Percentiles rank a stretch among this genome's conserved stretches.
Evolutionary conservation across 2,113 vertebrate genomes (phyloP).

Genomic region (Perccottus glenii): DNA sequence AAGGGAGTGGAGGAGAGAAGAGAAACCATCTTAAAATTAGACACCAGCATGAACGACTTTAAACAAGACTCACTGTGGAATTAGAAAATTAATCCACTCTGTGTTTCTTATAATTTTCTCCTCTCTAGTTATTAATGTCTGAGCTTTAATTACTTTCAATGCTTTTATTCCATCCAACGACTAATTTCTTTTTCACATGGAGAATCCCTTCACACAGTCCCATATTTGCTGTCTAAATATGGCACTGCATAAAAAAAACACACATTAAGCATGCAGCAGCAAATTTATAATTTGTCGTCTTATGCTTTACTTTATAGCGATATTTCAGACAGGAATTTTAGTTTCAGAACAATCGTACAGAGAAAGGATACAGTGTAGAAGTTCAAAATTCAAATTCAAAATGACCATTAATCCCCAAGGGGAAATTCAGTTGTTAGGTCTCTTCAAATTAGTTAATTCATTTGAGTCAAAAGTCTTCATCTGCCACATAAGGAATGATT

Average conservation of each 20-base stretch:
- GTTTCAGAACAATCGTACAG: no score
- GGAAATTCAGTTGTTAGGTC: no score
- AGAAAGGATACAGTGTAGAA: no score
- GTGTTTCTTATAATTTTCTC: slow-evolving; percentile 57
- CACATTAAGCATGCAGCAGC: slow-evolving; percentile 65
- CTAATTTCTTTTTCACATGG: slow-evolving; percentile 33
- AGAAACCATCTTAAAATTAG: slow-evolving; percentile 35
- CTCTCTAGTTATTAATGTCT: slow-evolving; percentile 62
- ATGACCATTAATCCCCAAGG: no score
- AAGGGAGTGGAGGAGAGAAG: slow-evolving; percentile 19
- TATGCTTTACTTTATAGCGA: no score
- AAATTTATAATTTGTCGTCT: no score
- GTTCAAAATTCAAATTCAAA: no score
- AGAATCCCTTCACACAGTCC: slow-evolving; percentile 51
- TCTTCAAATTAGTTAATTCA: no score
- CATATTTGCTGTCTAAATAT: slow-evolving; percentile 53
- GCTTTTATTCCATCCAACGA: slow-evolving; percentile 56
- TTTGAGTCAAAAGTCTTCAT: no score
- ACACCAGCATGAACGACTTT: slow-evolving; percentile 33
- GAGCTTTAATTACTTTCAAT: slow-evolving; percentile 66
- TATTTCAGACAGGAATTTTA: no score
- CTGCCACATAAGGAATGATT: no score
- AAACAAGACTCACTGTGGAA: slow-evolving; percentile 52
- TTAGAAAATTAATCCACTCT: slow-evolving; percentile 61
- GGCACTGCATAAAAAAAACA: slow-evolving; percentile 32